phyloP scores from a whole-genome alignment of 2,888 invertebrate genomes.

The Nomada goodeniana region DNA sequence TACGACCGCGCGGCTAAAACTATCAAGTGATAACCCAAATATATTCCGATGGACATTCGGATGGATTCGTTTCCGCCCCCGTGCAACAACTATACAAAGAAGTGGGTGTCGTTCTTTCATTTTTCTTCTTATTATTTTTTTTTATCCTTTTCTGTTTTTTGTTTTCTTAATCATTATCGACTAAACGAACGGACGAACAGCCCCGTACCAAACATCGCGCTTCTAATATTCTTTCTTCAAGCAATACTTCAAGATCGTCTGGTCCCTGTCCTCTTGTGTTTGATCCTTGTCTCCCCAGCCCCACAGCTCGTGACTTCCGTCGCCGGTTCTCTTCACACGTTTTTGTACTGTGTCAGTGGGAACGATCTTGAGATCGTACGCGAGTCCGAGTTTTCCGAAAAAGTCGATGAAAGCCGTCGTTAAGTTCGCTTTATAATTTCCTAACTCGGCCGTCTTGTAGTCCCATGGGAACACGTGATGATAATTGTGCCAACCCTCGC shows the following conservation, averaged over 20 bases:
- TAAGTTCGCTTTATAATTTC: conserved; percentile 85
- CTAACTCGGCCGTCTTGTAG: conserved; percentile 95
- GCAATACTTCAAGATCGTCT: conserved; percentile 51
- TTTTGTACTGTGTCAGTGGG: conserved; percentile 89
- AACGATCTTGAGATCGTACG: conserved; percentile 94
- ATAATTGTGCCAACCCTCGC: conserved; percentile 98
- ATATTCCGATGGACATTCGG: conserved; percentile 8
- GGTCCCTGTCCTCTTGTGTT: conserved; percentile 77
- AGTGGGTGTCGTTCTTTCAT: neutral
- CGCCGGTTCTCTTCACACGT: conserved; percentile 90
- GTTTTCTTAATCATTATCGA: neutral
- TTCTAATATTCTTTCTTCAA: conserved; percentile 29
- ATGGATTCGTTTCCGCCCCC: conserved; percentile 10
- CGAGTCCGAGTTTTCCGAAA: conserved; percentile 93
- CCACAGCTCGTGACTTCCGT: conserved; percentile 91
- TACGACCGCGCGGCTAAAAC: conserved; percentile 25
- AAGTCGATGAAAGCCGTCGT: conserved; percentile 87
- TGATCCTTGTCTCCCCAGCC: conserved; percentile 86
- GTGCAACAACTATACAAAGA: conserved; percentile 42
- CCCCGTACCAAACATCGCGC: neutral
- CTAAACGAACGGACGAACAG: conserved; percentile 5
- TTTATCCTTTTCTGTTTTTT: neutral
- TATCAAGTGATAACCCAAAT: conserved; percentile 31
- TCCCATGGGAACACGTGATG: conserved; percentile 98
- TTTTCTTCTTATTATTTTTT: neutral